Evolutionary conservation across 2,113 vertebrate genomes (phyloP).

Genomic region (Poeciliopsis prolifica): DNA sequence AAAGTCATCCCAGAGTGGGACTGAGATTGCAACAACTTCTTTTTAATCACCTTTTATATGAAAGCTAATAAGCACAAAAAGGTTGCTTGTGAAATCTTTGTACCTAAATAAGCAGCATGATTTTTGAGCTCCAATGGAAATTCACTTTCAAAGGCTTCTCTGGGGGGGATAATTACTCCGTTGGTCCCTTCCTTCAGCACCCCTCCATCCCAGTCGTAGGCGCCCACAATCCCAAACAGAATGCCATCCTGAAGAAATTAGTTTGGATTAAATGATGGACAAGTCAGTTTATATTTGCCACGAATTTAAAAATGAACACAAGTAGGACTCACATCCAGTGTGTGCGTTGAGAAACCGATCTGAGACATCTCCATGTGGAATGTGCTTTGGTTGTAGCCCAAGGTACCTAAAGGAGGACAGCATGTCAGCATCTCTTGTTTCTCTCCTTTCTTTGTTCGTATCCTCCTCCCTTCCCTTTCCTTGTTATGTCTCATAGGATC

Average conservation of each 20-base stretch:
- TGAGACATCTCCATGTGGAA: constrained; percentile 98
- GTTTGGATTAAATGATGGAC: background rate
- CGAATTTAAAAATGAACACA: background rate
- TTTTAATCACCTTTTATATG: no score
- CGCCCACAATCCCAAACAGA: constrained; percentile 93
- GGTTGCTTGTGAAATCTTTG: background rate
- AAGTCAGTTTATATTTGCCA: background rate
- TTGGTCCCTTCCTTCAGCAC: constrained; percentile 85
- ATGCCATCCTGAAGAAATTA: constrained; percentile 85
- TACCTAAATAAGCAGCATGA: constrained; percentile 93
- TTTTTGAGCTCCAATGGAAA: constrained; percentile 90
- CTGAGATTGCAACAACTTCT: no score
- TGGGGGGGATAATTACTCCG: constrained; percentile 77
- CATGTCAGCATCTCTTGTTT: constrained; percentile 21
- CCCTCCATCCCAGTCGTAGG: constrained; percentile 93
- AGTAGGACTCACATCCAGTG: constrained; percentile 84
- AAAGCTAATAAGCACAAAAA: background rate
- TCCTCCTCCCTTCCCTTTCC: constrained; percentile 57
- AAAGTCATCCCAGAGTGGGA: no score
- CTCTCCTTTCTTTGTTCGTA: constrained; percentile 22
- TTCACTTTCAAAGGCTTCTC: constrained; percentile 86
- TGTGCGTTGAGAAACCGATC: constrained; percentile 91
- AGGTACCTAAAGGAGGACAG: constrained; percentile 81
- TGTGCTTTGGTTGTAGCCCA: constrained; percentile 89
- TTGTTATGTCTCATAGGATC: constrained; percentile 42